Conservation (phyloP, 2,113 vertebrate genomes). For the Romanogobio albipinnatus region DNA sequence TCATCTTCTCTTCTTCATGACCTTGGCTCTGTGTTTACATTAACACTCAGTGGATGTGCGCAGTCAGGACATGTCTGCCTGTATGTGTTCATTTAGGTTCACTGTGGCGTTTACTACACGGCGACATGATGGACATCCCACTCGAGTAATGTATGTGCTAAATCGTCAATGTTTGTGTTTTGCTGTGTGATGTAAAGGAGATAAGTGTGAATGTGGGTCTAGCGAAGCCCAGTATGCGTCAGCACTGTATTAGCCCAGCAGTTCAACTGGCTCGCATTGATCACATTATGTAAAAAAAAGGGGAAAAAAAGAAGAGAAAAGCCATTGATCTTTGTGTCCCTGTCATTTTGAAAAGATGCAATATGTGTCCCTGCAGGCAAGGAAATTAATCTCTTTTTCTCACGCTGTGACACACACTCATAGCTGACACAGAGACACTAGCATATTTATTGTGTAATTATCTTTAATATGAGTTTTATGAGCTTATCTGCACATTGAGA, state of each 20-base stretch:
- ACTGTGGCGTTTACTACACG: constrained; percentile 15
- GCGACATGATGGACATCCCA: background rate
- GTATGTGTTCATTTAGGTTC: constrained; percentile 42
- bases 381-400: constrained; percentile 55
- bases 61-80: constrained; percentile 34
- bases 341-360: constrained; percentile 74
- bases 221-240: constrained; percentile 25
- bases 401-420: constrained; percentile 44
- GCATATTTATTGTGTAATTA: constrained; percentile 47
- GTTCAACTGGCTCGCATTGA: constrained; percentile 68
- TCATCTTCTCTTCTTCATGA: constrained; percentile 23
- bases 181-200: constrained; percentile 27
- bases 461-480: constrained; percentile 36
- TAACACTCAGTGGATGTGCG: constrained; percentile 65
- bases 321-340: constrained; percentile 71
- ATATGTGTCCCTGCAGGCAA: constrained; percentile 72
- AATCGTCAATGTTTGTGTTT: constrained; percentile 31
- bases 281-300: constrained; percentile 72
- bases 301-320: constrained; percentile 29
- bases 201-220: constrained; percentile 45
- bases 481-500: constrained; percentile 25
- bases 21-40: constrained; percentile 60
- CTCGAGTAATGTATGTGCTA: constrained; percentile 22
- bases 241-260: constrained; percentile 57
- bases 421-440: constrained; percentile 49